Percentiles rank a stretch among this genome's conserved stretches.
Conservation (phyloP, 2,797 vertebrate species). For the Heterohyrax brucei region DNA sequence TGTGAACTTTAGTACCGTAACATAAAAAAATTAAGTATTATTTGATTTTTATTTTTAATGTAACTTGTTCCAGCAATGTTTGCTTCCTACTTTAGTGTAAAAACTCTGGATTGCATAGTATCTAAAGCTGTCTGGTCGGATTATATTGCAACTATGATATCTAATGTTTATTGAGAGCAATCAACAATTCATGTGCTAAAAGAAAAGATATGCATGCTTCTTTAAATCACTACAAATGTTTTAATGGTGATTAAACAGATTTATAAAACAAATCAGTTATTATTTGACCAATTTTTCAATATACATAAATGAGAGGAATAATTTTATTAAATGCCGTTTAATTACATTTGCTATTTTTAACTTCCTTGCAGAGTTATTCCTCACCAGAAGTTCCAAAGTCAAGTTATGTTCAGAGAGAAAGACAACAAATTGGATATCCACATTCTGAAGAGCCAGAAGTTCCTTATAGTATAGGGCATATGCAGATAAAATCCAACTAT, state of each 20-base stretch:
- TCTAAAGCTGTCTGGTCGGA: constrained; percentile 13
- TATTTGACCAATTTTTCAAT: constrained; percentile 16
- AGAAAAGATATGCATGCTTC: constrained; percentile 5
- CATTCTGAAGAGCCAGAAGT: not conserved
- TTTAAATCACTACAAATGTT: constrained; percentile 60
- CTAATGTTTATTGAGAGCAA: constrained; percentile 15
- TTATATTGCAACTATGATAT: not conserved
- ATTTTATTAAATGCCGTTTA: constrained; percentile 56
- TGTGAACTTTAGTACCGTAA: constrained; percentile 27
- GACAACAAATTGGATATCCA: constrained; percentile 36
- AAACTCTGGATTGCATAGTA: constrained; percentile 25
- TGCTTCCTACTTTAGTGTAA: constrained; percentile 48
- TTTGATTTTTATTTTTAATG: not conserved
- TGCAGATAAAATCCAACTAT: constrained; percentile 58
- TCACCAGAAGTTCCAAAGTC: not conserved
- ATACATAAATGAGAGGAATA: constrained; percentile 39
- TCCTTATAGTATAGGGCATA: constrained; percentile 13
- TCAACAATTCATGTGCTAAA: constrained; percentile 61
- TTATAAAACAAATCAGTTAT: constrained; percentile 57
- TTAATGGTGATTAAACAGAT: constrained; percentile 45
- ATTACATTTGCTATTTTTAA: constrained; percentile 73
- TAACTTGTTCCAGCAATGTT: constrained; percentile 14
- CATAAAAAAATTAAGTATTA: not conserved
- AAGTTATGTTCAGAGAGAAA: constrained; percentile 53
- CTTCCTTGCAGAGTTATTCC: constrained; percentile 75